These are phyloP conservation scores for Aradophagus sp. DNA, from an alignment of 1,140 invertebrate genomes.

Conservation along the genomic window DNA sequence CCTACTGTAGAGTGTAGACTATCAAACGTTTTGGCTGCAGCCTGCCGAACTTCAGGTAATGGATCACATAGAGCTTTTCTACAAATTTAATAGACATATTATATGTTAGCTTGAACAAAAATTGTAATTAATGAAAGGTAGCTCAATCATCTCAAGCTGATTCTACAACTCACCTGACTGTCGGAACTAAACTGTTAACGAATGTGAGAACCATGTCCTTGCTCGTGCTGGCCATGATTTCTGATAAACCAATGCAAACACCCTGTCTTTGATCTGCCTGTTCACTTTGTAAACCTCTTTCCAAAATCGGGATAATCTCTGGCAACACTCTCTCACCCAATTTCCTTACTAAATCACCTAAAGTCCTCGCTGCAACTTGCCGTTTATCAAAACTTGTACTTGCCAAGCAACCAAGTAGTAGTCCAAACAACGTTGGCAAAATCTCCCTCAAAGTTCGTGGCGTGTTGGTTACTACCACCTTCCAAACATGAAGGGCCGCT, in stretches of 20 bases:
- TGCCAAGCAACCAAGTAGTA: slow-evolving; percentile 93
- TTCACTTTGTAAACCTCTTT: slow-evolving; percentile 92
- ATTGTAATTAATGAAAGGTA: no score
- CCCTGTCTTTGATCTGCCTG: slow-evolving; percentile 95
- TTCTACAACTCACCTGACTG: slow-evolving; percentile 80
- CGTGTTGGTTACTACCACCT: slow-evolving; percentile 96
- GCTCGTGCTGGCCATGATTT: slow-evolving; percentile 98
- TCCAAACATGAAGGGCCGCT: slow-evolving; percentile 98
- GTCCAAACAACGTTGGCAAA: slow-evolving; percentile 92
- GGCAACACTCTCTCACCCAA: slow-evolving; percentile 97
- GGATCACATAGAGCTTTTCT: slow-evolving; percentile 95
- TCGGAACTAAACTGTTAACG: slow-evolving; percentile 97
- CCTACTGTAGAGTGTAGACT: slow-evolving; percentile 95
- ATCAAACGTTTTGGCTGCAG: slow-evolving; percentile 97
- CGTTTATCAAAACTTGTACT: slow-evolving; percentile 97
- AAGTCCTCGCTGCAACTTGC: slow-evolving; percentile 94
- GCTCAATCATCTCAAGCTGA: no score
- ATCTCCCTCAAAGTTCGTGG: slow-evolving; percentile 97
- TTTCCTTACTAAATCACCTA: slow-evolving; percentile 98
- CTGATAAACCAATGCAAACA: slow-evolving; percentile 97
- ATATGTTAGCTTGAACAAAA: neutral
- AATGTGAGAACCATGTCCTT: slow-evolving; percentile 95
- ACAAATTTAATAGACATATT: slow-evolving; percentile 26
- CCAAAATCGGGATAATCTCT: slow-evolving; percentile 98
- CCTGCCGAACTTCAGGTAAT: slow-evolving; percentile 91